phyloP scores from a whole-genome alignment of 2,797 vertebrate genomes.

The Platyrinchus mystaceus region DNA sequence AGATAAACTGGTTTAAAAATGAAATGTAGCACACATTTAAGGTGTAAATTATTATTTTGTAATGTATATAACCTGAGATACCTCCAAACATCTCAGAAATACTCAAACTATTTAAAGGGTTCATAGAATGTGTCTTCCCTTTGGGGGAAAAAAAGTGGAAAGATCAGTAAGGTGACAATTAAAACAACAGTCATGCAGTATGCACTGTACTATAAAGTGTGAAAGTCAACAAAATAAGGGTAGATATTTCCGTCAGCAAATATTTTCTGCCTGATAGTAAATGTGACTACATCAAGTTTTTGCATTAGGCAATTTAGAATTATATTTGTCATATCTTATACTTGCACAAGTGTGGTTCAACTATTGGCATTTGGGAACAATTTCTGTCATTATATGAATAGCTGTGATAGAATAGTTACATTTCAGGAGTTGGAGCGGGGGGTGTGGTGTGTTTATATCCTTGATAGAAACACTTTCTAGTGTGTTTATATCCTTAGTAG shows the following conservation, averaged over 20 bases:
- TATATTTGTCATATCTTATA: background rate
- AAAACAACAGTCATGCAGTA: background rate
- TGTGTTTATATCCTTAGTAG: background rate
- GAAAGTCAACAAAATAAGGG: background rate
- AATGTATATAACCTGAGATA: background rate
- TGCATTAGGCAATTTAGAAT: background rate
- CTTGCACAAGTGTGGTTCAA: background rate
- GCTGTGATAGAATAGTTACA: background rate
- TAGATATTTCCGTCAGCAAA: background rate
- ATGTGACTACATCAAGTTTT: background rate
- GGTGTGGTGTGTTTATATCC: background rate
- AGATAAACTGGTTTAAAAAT: background rate
- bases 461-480: background rate
- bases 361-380: background rate
- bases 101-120: background rate
- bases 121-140: background rate
- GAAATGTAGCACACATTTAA: background rate
- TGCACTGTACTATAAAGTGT: background rate
- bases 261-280: background rate
- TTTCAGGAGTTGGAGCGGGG: background rate
- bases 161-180: constrained; percentile 65
- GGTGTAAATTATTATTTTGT: background rate
- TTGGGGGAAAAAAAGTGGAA: background rate
- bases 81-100: background rate
- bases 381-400: background rate